Percentiles rank a stretch among this genome's conserved stretches.
These are phyloP conservation scores for Rhyacophila brunnea DNA, from an alignment of 1,140 invertebrate species.

Conservation along the genomic window DNA sequence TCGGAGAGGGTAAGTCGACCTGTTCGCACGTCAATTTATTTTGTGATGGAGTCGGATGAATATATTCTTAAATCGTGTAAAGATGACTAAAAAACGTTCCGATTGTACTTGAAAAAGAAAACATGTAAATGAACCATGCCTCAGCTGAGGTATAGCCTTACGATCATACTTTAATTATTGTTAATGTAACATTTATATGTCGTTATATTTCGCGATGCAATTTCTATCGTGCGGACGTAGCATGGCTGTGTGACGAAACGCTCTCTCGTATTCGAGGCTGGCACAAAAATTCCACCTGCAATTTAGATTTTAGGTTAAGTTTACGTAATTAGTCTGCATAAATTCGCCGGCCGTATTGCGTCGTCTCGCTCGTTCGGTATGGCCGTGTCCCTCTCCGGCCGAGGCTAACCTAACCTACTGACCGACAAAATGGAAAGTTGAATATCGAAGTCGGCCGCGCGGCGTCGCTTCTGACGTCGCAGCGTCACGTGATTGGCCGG, in stretches of 20 bases:
- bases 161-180: too few relatives aligned
- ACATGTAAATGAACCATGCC: too few relatives aligned
- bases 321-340: slow-evolving; percentile 12
- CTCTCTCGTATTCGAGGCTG: slow-evolving; percentile 5
- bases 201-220: too few relatives aligned
- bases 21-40: too few relatives aligned
- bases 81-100: too few relatives aligned
- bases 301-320: slow-evolving; percentile 22
- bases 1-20: too few relatives aligned
- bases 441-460: neutral
- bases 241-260: slow-evolving; percentile 2
- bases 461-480: neutral
- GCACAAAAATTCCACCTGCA: slow-evolving; percentile 10
- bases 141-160: too few relatives aligned
- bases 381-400: slow-evolving; percentile 3
- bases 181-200: too few relatives aligned
- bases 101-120: too few relatives aligned
- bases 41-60: too few relatives aligned
- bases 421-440: slow-evolving; percentile 25
- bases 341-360: neutral
- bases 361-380: neutral
- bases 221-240: neutral
- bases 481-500: too few relatives aligned
- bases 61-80: too few relatives aligned
- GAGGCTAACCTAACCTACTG: slow-evolving; percentile 12